Evolutionary conservation across 2,888 invertebrate genomes (phyloP).

Genomic region (Germaria angustata): DNA sequence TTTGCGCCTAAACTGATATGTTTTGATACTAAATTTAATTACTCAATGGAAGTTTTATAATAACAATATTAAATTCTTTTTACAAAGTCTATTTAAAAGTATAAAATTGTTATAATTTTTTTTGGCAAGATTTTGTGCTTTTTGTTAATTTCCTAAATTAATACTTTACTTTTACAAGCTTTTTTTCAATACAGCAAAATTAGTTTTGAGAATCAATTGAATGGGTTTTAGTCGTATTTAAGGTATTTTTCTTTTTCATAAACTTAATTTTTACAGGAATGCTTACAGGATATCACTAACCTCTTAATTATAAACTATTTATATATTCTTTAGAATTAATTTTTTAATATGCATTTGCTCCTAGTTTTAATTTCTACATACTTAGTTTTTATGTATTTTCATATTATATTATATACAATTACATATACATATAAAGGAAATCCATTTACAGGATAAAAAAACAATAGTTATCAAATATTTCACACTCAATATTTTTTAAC

Average conservation of each 20-base stretch:
- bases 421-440: too few species aligned
- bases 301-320: conserved; percentile 61
- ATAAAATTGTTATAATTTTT: conserved; percentile 28
- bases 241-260: background rate
- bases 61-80: conserved; percentile 6
- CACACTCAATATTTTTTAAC: too few species aligned
- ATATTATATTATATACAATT: background rate
- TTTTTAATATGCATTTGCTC: background rate
- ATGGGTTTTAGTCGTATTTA: background rate
- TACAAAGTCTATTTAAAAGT: conserved; percentile 8
- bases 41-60: conserved; percentile 46
- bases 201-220: background rate
- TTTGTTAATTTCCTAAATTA: conserved; percentile 41
- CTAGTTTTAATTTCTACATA: background rate
- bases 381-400: background rate
- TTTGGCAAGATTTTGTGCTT: conserved; percentile 67
- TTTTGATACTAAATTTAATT: conserved; percentile 38
- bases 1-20: conserved; percentile 36
- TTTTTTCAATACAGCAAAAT: conserved; percentile 16
- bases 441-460: too few species aligned
- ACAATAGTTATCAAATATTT: too few species aligned
- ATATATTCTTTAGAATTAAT: conserved; percentile 27
- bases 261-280: conserved; percentile 63
- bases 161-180: background rate
- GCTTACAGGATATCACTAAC: conserved; percentile 70